Evolutionary conservation across 2,797 vertebrate species (phyloP).

Genomic region (Calcarius lapponicus): DNA sequence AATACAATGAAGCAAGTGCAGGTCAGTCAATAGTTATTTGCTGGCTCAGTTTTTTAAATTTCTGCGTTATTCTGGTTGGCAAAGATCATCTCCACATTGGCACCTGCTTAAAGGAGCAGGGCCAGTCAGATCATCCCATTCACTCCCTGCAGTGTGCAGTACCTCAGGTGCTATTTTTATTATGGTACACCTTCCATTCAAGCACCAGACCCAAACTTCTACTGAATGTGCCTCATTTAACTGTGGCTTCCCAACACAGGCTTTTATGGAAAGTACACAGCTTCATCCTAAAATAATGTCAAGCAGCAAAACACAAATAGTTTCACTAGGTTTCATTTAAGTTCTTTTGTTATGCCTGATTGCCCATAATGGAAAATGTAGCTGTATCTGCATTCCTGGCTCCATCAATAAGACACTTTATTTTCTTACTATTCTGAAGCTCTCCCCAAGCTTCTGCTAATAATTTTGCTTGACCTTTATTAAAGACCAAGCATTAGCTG

Average conservation of each 20-base stretch:
- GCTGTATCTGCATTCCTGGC: background rate
- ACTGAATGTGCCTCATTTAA: background rate
- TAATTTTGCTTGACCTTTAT: slow-evolving; percentile 62
- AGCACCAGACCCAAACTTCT: background rate
- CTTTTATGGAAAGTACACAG: background rate
- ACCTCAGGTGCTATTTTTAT: background rate
- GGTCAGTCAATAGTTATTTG: background rate
- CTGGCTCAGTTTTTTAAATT: background rate
- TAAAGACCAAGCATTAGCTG: slow-evolving; percentile 53
- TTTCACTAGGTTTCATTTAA: background rate
- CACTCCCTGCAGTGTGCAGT: background rate
- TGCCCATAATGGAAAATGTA: background rate
- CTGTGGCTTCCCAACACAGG: background rate
- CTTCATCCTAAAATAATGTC: background rate
- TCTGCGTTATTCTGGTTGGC: background rate
- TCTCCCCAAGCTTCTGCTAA: slow-evolving; percentile 22
- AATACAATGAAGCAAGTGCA: background rate
- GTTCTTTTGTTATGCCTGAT: background rate
- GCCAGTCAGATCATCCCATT: background rate
- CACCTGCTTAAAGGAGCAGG: background rate
- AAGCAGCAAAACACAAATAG: background rate
- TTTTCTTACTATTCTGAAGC: slow-evolving; percentile 13
- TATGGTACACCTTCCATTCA: background rate
- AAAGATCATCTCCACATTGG: background rate
- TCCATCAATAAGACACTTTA: background rate